phyloP scores from a whole-genome alignment of 2,113 vertebrate genomes.

The Amphilophus citrinellus region DNA sequence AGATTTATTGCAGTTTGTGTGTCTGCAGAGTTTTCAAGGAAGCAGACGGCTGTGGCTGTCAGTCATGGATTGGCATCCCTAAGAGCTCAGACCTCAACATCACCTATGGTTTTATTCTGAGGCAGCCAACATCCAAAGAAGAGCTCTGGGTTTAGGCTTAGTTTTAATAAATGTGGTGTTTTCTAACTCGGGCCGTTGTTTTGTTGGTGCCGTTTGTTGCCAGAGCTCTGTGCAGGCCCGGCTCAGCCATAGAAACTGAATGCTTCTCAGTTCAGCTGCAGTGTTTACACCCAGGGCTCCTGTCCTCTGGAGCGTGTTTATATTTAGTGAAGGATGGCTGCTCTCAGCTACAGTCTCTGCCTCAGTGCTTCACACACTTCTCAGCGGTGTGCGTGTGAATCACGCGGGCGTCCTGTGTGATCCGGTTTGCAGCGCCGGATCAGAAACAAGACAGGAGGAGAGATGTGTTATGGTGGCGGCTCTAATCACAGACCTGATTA shows the following conservation, averaged over 20 bases:
- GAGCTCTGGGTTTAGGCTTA: too few species aligned
- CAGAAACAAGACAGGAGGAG: background rate
- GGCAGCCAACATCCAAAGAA: too few species aligned
- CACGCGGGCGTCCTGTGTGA: constrained; percentile 26
- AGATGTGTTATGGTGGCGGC: constrained; percentile 20
- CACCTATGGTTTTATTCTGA: too few species aligned
- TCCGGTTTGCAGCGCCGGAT: background rate
- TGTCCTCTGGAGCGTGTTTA: background rate
- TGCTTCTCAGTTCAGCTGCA: background rate
- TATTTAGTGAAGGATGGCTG: constrained; percentile 36
- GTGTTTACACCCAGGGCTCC: constrained; percentile 8
- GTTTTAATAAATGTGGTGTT: background rate
- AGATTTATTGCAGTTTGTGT: background rate
- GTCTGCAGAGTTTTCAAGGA: background rate
- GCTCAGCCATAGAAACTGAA: background rate
- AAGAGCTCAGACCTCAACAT: too few species aligned
- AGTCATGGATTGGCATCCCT: too few species aligned
- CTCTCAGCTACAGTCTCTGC: constrained; percentile 2
- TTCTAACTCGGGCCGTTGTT: background rate
- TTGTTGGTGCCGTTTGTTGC: background rate
- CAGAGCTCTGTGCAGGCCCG: background rate
- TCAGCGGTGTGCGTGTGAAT: constrained; percentile 22
- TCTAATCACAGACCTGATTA: constrained; percentile 21
- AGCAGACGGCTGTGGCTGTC: too few species aligned
- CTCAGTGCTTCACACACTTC: constrained; percentile 26